Percentiles rank a stretch among this genome's conserved stretches.
Evolutionary conservation across 2,113 vertebrate genomes (phyloP).

Genomic region (Heterochromis multidens): DNA sequence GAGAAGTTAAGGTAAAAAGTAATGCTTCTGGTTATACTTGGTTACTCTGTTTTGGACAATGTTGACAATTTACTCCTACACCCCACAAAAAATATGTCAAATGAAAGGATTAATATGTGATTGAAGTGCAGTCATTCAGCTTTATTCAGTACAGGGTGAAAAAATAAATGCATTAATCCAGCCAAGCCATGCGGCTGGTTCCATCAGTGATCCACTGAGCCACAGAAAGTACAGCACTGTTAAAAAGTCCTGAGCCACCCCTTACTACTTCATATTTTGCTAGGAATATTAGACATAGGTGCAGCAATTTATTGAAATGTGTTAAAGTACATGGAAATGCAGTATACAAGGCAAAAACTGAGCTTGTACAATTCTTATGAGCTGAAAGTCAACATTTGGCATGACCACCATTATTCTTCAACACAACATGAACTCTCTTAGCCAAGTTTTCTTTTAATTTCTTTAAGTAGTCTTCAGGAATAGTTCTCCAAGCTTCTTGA

Average conservation of each 20-base stretch:
- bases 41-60: not conserved
- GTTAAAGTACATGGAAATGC: not conserved
- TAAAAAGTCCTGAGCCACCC: not conserved
- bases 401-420: too few relatives aligned
- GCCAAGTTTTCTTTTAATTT: too few relatives aligned
- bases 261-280: rapidly evolving
- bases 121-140: not conserved
- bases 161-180: not conserved
- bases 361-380: not conserved
- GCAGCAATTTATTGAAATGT: not conserved
- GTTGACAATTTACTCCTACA: not conserved
- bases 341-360: not conserved
- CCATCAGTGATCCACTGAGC: not conserved
- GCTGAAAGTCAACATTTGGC: not conserved
- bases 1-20: not conserved
- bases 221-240: not conserved
- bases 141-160: not conserved
- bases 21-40: not conserved
- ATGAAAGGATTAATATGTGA: not conserved
- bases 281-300: not conserved
- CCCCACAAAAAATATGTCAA: not conserved
- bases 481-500: not conserved
- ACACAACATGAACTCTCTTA: too few relatives aligned
- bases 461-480: not conserved
- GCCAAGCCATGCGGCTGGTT: not conserved